Base-by-base conservation (phyloP, 2,888 invertebrate genomes). In the Nymphalis c-album region DNA sequence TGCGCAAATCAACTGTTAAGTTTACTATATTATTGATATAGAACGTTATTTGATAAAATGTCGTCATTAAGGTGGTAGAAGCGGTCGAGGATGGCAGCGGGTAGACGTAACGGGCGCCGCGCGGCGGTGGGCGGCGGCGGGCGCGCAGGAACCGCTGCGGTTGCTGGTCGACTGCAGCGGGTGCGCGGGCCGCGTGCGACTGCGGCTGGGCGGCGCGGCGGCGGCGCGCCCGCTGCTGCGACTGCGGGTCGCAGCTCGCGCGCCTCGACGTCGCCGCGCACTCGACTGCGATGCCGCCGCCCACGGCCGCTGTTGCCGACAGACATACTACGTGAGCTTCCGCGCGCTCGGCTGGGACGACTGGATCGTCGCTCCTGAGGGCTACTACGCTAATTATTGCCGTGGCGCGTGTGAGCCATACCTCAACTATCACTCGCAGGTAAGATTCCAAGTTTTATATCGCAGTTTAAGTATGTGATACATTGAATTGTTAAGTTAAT, bases 341-440 rank as follows among this genome's bases (percentile, higher is more conserved):
- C 95, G 96, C 82, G 95, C 96, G 78, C 93, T 98, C 63, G 97
- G 97, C 77, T 98, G 98, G 98, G 97, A 97, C 89, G 97, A 98
- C 92, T 98, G 97, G 97, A 97, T 98, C 82, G 96, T 97, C 77
- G 96, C 96, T 74, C 97, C 97, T 40, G 94, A 95, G 80, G 97
- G 98, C 77, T 98, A 98, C 93, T 97, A 96, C 89, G 98, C 98
- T 69, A 98, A 98, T 90, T 98, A 97, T 90, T 98, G 98, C 91
- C 95, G 96, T 80, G 98, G 98, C 74, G 96, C 96, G 82, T 98
- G 98, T 90, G 95, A 96, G 55, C 94, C 97, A 68, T 96, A 95
- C 93, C 95, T 95, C 85, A 96, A 95, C 71, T 97, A 97, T 92
- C 96, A 98, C 92, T 96, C 97, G 73, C 97, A 97, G 92, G 97